Percentiles rank a stretch among this genome's conserved stretches.
Evolutionary conservation across 2,797 vertebrate species (phyloP).

Genomic region (Crotalus adamanteus): DNA sequence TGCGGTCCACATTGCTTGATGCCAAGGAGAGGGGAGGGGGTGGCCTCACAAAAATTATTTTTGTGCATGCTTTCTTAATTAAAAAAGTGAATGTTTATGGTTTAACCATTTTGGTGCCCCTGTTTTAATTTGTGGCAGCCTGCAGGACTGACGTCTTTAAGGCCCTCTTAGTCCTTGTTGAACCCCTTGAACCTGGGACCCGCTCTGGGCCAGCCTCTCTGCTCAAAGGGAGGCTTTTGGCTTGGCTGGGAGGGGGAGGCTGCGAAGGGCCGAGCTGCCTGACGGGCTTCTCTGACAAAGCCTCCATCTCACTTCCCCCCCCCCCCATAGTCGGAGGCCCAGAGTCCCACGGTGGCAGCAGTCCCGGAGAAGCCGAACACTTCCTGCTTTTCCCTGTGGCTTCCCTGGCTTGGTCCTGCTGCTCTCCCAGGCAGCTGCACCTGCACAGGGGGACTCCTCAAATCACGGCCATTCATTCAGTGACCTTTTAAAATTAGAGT

Average conservation of each 20-base stretch:
- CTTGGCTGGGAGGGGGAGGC: not conserved
- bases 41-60: slow-evolving; percentile 74
- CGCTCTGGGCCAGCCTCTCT: rapidly evolving
- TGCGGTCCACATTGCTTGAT: slow-evolving; percentile 52
- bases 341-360: no score
- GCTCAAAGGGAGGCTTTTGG: not conserved
- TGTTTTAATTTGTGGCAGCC: slow-evolving; percentile 25
- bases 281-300: no score
- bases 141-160: not conserved
- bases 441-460: no score
- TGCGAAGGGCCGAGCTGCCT: not conserved
- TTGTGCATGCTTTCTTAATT: slow-evolving; percentile 83
- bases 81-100: slow-evolving; percentile 73
- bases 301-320: not conserved
- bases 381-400: no score
- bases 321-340: no score
- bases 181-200: not conserved
- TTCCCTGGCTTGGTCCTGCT: no score
- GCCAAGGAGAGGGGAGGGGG: slow-evolving; percentile 60
- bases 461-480: no score
- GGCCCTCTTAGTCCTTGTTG: not conserved
- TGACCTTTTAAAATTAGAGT: no score
- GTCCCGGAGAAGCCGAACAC: no score
- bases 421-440: no score
- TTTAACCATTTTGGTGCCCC: slow-evolving; percentile 59